Percentiles rank a stretch among this genome's conserved stretches.
These are phyloP conservation scores for Rhinichthys klamathensis DNA, from an alignment of 2,113 vertebrate genomes.

Conservation along the genomic window DNA sequence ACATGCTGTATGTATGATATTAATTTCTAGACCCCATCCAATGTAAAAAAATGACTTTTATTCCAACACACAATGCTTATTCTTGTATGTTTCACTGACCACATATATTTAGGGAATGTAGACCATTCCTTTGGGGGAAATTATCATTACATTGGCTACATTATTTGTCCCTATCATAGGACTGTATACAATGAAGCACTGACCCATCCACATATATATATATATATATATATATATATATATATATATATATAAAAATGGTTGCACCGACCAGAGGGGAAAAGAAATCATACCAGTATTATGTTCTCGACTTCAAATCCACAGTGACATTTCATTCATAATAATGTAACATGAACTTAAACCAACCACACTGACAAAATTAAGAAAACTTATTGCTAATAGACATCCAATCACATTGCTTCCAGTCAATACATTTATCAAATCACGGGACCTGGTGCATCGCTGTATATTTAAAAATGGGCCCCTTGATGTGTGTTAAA, in stretches of 20 bases:
- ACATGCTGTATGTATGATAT: background rate
- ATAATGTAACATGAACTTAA: background rate
- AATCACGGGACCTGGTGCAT: slow-evolving; percentile 31
- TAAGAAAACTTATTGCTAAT: slow-evolving; percentile 14
- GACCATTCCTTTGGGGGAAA: background rate
- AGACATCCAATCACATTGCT: slow-evolving; percentile 9
- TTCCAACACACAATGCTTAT: slow-evolving; percentile 52
- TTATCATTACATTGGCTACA: slow-evolving; percentile 33
- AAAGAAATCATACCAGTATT: slow-evolving; percentile 11
- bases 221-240: background rate
- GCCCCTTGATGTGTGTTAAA: slow-evolving; percentile 4
- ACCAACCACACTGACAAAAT: slow-evolving; percentile 23
- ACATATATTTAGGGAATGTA: slow-evolving; percentile 45
- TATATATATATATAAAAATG: background rate
- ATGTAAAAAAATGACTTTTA: slow-evolving; percentile 52
- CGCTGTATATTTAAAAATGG: slow-evolving; percentile 37
- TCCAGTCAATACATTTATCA: background rate
- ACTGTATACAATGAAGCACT: slow-evolving; percentile 22
- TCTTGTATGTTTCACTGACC: slow-evolving; percentile 42
- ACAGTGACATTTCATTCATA: background rate
- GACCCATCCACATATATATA: background rate
- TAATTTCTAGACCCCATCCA: background rate
- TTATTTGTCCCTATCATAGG: slow-evolving; percentile 6
- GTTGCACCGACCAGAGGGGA: slow-evolving; percentile 19
- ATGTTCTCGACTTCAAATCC: too few species aligned